Evolutionary conservation across 2,888 invertebrate species (phyloP).

Genomic region (Metallyticus violacea): DNA sequence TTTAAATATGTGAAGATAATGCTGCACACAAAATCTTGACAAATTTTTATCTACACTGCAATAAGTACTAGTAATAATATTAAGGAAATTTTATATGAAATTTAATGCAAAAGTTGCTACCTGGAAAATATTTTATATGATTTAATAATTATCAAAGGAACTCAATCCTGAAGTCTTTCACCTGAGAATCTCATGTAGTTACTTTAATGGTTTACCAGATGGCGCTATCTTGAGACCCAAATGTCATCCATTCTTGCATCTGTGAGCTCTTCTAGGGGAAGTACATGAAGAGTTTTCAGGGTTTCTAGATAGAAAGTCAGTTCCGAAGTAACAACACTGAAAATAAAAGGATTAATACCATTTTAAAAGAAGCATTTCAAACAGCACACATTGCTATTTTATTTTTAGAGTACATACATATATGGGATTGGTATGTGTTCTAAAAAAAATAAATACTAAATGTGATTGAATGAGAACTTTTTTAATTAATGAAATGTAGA

Average conservation of each 20-base stretch:
- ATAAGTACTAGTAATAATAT: neutral
- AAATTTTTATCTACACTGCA: neutral
- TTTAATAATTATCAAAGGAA: neutral
- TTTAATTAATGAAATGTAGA: too few species aligned
- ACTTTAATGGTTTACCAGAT: neutral
- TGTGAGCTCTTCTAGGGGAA: constrained; percentile 69
- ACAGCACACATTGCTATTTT: too few species aligned
- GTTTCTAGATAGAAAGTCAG: constrained; percentile 88
- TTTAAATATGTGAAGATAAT: neutral
- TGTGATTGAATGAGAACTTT: too few species aligned
- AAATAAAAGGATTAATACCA: too few species aligned
- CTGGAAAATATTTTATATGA: neutral
- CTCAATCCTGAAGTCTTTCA: neutral
- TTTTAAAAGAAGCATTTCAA: too few species aligned
- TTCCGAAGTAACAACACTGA: constrained; percentile 81
- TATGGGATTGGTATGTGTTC: too few species aligned
- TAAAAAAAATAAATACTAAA: too few species aligned
- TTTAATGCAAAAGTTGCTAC: neutral
- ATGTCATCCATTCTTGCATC: constrained; percentile 80
- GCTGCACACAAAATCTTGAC: too few species aligned
- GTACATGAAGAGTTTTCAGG: constrained; percentile 72
- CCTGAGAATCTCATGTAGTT: neutral
- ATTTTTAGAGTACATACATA: too few species aligned
- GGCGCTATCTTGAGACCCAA: constrained; percentile 52
- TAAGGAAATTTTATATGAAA: neutral